Base-by-base conservation (phyloP, 2,888 invertebrate genomes). In the Sphaerophoria taeniata region DNA sequence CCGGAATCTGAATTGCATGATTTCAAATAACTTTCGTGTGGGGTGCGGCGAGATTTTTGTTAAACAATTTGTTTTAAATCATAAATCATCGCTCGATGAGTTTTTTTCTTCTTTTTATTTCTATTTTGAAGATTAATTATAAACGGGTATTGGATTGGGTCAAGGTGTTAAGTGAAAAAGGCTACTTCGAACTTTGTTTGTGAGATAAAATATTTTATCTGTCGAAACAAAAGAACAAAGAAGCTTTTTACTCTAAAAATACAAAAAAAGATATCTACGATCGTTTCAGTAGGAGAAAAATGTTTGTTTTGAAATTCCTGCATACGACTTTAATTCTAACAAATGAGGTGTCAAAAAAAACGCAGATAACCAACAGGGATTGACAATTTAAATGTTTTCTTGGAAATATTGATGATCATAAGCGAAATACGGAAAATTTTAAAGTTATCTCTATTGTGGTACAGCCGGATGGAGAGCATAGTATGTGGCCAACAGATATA, bases 71-170 rank as follows among this genome's bases (percentile, higher is more conserved):
- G 67, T 84, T 71, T 75, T 84, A 24, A 49, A 75, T 72, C 80
- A 84, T 84, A 84, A 84, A 84, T 84, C 84, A 84, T 75, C 67
- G 49, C 9, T 31, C n/a, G 65, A n/a, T n/a, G n/a, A n/a, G n/a
- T n/a, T n/a, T n/a, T n/a, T n/a, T n/a, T 14, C 16, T 65, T 55
- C 76, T 71, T 14, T 61, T 71, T 33, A 16, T 51, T 31, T 60
- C 16, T 72, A 39, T n/a, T n/a, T 61, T 63, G 39, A 63, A 53
- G 78, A 82, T 82, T 72, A 82, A 82, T 78, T 63, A 61, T 51
- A 82, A 63, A 55, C 34, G 34, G 53, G 51, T 16, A 39, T 53
- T 9, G 9, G 53, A 39, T n/a, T 53, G 67, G 53, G 67, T 67
- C 67, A 67, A 67, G 53, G 67, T 67, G 67, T 39, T 67, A 67